A percentile compares a stretch with the other conserved stretches of the same genome.
Conservation (phyloP, 1,140 invertebrate species). For the Drosophila persimilis region DNA sequence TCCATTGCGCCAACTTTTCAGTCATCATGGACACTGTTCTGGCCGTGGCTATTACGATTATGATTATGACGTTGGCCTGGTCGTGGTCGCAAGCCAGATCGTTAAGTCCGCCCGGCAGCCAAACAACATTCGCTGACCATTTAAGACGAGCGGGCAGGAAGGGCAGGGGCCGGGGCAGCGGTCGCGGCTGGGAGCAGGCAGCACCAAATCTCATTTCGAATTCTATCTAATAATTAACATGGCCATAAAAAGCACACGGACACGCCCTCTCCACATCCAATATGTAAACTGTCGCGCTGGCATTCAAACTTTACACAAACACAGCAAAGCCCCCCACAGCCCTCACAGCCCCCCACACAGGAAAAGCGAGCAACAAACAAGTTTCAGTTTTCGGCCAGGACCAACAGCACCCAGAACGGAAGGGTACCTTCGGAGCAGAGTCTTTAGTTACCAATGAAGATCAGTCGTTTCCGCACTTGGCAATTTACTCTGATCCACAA, state of each 20-base stretch:
- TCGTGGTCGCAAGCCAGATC: slow-evolving; percentile 7
- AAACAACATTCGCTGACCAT: slow-evolving; percentile 67
- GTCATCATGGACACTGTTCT: slow-evolving; percentile 42
- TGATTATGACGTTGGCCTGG: slow-evolving; percentile 32
- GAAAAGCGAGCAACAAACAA: slow-evolving; percentile 15
- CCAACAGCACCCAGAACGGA: slow-evolving; percentile 1
- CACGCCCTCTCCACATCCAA: slow-evolving; percentile 57
- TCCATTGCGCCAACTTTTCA: slow-evolving; percentile 51
- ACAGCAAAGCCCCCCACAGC: background rate
- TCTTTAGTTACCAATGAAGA: no score
- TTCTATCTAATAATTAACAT: slow-evolving; percentile 81
- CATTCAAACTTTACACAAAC: slow-evolving; percentile 59
- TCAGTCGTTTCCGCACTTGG: no score
- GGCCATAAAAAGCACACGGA: slow-evolving; percentile 70
- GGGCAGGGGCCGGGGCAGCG: no score
- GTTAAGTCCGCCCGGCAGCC: slow-evolving; percentile 37
- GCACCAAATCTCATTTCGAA: slow-evolving; percentile 56
- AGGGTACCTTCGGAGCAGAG: no score
- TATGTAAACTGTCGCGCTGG: slow-evolving; percentile 64
- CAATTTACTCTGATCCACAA: no score
- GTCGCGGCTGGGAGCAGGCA: background rate
- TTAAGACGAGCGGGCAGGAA: slow-evolving; percentile 30
- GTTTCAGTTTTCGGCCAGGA: slow-evolving; percentile 51
- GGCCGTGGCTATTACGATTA: slow-evolving; percentile 38
- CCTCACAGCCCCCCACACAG: background rate